Evolutionary conservation across 2,888 invertebrate species (phyloP).

Genomic region (Eupeodes luniger): DNA sequence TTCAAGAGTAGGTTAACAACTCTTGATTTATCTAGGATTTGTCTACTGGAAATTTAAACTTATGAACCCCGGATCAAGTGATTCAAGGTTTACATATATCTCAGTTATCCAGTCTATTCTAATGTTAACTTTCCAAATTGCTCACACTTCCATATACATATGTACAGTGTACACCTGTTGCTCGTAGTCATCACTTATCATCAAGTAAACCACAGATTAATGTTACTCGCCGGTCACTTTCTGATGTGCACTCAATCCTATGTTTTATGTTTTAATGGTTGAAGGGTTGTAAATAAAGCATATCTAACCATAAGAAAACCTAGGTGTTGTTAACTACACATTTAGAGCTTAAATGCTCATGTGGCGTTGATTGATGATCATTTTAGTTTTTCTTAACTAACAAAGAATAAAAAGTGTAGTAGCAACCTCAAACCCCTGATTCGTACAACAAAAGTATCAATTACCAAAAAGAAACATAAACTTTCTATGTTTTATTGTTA

Average conservation of each 20-base stretch:
- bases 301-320: not conserved
- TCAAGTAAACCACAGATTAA: conserved; percentile 14
- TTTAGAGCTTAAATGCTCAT: conserved; percentile 40
- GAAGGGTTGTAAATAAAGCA: conserved; percentile 62
- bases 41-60: no score
- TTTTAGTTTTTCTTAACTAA: conserved; percentile 24
- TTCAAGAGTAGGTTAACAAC: no score
- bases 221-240: conserved; percentile 15
- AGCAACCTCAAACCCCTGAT: conserved; percentile 3
- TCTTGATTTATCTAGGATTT: no score
- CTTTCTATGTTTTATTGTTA: conserved; percentile 52
- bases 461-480: conserved; percentile 67
- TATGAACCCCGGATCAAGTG: not conserved
- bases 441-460: conserved; percentile 41
- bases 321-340: conserved; percentile 13
- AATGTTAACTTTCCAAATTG: conserved; percentile 4
- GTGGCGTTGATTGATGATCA: conserved; percentile 55
- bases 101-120: no score
- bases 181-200: not conserved
- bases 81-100: not conserved
- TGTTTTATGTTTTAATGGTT: conserved; percentile 50
- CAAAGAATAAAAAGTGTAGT: conserved; percentile 19
- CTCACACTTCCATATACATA: not conserved
- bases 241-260: conserved; percentile 6
- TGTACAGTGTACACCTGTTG: no score